Percentiles rank a stretch among this genome's conserved stretches.
These are phyloP conservation scores for Fregata magnificens DNA, from an alignment of 2,113 vertebrate species.

Conservation along the genomic window DNA sequence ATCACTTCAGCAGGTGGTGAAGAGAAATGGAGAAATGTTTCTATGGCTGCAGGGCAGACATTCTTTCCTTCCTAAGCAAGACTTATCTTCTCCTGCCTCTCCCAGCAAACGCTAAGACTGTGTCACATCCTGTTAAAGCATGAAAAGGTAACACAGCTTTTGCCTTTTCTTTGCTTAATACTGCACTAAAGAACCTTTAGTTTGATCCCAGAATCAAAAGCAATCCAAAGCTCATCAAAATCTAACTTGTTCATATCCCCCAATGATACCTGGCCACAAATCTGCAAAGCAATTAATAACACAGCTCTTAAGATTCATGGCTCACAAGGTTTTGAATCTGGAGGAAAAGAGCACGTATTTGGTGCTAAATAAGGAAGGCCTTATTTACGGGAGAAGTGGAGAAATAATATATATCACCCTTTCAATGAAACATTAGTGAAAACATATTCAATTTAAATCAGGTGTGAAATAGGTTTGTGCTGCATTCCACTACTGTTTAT, in stretches of 20 bases:
- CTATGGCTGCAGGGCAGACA: constrained; percentile 54
- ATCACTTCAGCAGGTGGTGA: constrained; percentile 50
- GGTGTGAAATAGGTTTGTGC: background rate
- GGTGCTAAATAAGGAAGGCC: background rate
- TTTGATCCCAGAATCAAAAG: background rate
- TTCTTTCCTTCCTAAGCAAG: constrained; percentile 25
- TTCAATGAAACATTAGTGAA: background rate
- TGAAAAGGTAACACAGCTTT: background rate
- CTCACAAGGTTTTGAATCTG: background rate
- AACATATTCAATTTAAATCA: background rate
- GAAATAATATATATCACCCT: background rate
- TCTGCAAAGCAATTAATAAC: background rate
- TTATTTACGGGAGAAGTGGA: background rate
- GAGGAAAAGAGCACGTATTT: background rate
- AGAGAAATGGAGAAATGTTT: background rate
- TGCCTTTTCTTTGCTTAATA: background rate
- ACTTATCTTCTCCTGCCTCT: constrained; percentile 22
- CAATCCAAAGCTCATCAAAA: background rate
- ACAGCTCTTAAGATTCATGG: background rate
- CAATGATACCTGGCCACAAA: background rate
- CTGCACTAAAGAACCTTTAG: background rate
- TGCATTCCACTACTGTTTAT: constrained; percentile 29
- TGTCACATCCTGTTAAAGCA: constrained; percentile 47
- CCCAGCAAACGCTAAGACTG: background rate
- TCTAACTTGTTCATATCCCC: background rate